Evolutionary conservation across 53 echinoderm and acorn worm species (phyloP).

Genomic region (Zoroaster sp.): DNA sequence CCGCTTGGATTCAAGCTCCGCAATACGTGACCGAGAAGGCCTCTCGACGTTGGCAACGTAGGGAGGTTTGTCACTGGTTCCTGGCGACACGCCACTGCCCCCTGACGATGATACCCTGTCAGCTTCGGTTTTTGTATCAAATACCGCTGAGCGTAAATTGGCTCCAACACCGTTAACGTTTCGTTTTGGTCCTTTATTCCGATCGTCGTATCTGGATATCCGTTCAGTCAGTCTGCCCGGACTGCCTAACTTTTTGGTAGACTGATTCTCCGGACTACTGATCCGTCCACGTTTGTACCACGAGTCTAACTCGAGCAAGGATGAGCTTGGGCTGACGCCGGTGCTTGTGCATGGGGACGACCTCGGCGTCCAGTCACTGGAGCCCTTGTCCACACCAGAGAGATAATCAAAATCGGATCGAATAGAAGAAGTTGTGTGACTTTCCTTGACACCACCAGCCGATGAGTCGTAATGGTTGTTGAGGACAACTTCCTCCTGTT

Average conservation of each 20-base stretch:
- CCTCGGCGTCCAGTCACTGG: constrained; percentile 42
- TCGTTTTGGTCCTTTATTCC: constrained; percentile 3
- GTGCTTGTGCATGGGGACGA: constrained; percentile 31
- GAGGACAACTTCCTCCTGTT: not conserved
- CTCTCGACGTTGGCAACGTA: constrained; percentile 1
- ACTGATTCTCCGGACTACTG: not conserved
- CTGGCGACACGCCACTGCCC: not conserved
- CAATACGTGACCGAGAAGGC: constrained; percentile 12
- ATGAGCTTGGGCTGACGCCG: constrained; percentile 37
- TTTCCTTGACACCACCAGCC: not conserved
- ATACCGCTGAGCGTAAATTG: not conserved
- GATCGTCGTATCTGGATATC: constrained; percentile 21
- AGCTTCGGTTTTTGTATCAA: not conserved
- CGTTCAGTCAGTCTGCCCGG: not conserved
- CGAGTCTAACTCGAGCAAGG: constrained; percentile 27
- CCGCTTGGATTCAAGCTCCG: constrained; percentile 44
- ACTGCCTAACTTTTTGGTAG: not conserved
- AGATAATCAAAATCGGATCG: constrained; percentile 26
- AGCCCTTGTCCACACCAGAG: constrained; percentile 30
- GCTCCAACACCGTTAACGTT: constrained; percentile 4
- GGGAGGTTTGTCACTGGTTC: not conserved
- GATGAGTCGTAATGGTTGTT: not conserved
- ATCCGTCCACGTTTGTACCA: constrained; percentile 13
- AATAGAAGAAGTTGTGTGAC: not conserved
- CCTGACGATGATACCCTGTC: not conserved